Percentiles rank a stretch among this genome's conserved stretches.
Conservation (phyloP, 2,888 invertebrate species). For the Panorpa germanica region DNA sequence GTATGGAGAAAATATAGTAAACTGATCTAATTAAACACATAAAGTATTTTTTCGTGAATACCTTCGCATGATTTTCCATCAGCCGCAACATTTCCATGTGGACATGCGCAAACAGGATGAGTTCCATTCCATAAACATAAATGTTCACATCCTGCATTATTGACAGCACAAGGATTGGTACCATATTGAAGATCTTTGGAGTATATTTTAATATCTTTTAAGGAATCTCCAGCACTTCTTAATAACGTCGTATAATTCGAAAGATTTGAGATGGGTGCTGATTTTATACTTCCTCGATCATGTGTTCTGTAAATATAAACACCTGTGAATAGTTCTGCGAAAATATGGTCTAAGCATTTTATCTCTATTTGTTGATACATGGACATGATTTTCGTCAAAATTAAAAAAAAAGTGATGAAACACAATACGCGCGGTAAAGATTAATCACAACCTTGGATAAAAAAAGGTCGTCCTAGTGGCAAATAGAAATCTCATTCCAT, state of each 20-base stretch:
- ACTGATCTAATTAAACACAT: constrained; percentile 3
- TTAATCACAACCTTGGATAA: too few species aligned
- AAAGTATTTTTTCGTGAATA: constrained; percentile 22
- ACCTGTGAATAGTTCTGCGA: too few species aligned
- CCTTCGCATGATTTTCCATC: constrained; percentile 49
- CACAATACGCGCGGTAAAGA: too few species aligned
- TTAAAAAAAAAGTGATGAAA: constrained; percentile 5
- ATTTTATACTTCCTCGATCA: constrained; percentile 33
- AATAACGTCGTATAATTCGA: constrained; percentile 32
- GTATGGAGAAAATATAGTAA: constrained; percentile 11
- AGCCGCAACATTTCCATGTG: constrained; percentile 57
- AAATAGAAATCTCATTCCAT: too few species aligned
- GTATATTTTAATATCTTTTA: constrained; percentile 49
- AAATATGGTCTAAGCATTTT: too few species aligned
- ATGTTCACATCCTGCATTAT: constrained; percentile 58
- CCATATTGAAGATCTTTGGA: constrained; percentile 32
- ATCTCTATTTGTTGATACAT: too few species aligned
- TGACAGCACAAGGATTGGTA: constrained; percentile 39
- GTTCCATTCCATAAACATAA: constrained; percentile 58
- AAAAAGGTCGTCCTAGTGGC: too few species aligned
- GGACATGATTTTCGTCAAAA: too few species aligned
- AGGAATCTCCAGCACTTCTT: constrained; percentile 38
- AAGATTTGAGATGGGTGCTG: constrained; percentile 38
- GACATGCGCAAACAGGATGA: constrained; percentile 55
- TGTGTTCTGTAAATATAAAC: constrained; percentile 26